A percentile compares a stretch with the other conserved stretches of the same genome.
These are phyloP conservation scores for Akabosia matsudoensis DNA, from an alignment of 1,140 invertebrate species.

Conservation along the genomic window DNA sequence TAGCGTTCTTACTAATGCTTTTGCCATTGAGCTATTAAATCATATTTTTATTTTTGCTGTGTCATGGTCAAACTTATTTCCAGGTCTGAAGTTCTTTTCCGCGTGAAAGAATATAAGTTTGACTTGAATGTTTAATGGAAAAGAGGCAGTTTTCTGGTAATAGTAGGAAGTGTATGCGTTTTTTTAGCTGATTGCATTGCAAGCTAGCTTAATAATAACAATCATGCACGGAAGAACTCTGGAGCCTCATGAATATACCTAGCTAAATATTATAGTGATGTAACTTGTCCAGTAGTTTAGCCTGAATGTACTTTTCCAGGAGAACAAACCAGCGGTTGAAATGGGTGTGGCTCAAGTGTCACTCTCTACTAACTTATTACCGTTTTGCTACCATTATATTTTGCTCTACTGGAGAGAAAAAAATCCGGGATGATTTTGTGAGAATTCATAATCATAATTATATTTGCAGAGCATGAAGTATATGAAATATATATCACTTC, in stretches of 20 bases:
- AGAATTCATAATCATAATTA: slow-evolving; percentile 7
- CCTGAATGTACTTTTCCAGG: not conserved
- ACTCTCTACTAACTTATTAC: slow-evolving; percentile 21
- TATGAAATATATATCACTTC: no score
- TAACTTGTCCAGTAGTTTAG: not conserved
- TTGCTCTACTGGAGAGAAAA: not conserved
- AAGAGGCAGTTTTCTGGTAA: not conserved
- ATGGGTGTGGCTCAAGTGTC: slow-evolving; percentile 21
- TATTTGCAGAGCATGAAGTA: not conserved
- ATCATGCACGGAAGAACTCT: not conserved
- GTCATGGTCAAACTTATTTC: slow-evolving; percentile 22
- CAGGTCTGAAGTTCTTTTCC: not conserved
- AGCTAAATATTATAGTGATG: not conserved
- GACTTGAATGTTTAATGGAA: not conserved
- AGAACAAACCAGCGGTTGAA: not conserved
- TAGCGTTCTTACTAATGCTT: not conserved
- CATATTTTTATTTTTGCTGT: not conserved
- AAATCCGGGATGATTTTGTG: slow-evolving; percentile 4
- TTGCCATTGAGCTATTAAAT: not conserved
- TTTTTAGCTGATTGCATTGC: slow-evolving; percentile 16
- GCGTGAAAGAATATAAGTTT: slow-evolving; percentile 4
- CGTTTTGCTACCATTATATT: not conserved
- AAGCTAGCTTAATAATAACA: not conserved
- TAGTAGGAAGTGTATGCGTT: not conserved
- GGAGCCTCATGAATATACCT: not conserved